phyloP scores from a whole-genome alignment of 1,140 invertebrate genomes.

The Brachionus rotundiformis region DNA sequence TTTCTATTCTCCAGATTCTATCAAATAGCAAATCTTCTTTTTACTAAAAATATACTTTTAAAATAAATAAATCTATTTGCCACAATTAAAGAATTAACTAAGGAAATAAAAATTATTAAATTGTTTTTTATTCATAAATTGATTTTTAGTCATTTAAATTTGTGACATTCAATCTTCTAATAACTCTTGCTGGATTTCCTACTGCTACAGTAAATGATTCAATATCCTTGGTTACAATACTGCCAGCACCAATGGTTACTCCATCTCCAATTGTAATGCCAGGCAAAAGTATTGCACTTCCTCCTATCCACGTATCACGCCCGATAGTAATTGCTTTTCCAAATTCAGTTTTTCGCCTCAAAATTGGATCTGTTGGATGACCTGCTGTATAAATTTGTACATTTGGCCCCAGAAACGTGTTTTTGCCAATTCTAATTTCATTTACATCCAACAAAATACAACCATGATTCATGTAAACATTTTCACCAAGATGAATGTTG shows the following conservation, averaged over 20 bases:
- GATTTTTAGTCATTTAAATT: not conserved
- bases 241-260: conserved; percentile 55
- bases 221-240: conserved; percentile 56
- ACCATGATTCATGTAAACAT: conserved; percentile 55
- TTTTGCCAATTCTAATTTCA: conserved; percentile 54
- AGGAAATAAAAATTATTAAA: too few relatives aligned
- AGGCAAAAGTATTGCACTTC: conserved; percentile 54
- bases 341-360: conserved; percentile 44
- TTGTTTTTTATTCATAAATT: not conserved
- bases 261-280: conserved; percentile 56
- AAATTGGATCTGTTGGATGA: conserved; percentile 53
- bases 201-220: conserved; percentile 54
- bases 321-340: conserved; percentile 39
- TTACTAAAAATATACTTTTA: too few relatives aligned
- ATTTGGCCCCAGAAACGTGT: conserved; percentile 53
- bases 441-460: conserved; percentile 54
- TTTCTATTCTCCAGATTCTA: too few relatives aligned
- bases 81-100: too few relatives aligned
- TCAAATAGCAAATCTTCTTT: too few relatives aligned
- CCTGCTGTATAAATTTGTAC: conserved; percentile 55
- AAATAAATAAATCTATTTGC: too few relatives aligned
- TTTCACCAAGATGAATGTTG: conserved; percentile 54
- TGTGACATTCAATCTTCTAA: conserved; percentile 40
- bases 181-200: conserved; percentile 56
- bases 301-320: conserved; percentile 56